A percentile compares a stretch with the other conserved stretches of the same genome.
These are phyloP conservation scores for Cettia cetti DNA, from an alignment of 2,113 vertebrate species.

Conservation along the genomic window DNA sequence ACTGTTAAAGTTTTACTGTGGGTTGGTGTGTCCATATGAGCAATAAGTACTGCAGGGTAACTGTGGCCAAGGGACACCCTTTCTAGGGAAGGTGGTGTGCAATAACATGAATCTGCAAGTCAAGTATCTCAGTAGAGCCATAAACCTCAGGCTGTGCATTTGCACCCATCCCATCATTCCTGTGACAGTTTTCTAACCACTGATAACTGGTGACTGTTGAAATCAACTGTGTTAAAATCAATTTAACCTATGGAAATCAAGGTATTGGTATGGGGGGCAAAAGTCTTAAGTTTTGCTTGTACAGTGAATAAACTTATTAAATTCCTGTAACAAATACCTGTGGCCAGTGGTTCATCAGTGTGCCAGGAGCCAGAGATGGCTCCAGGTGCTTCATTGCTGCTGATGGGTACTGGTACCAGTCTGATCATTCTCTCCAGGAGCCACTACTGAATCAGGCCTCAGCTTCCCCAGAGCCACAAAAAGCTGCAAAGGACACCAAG, in stretches of 20 bases:
- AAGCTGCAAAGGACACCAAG: neutral
- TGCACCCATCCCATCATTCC: accelerated
- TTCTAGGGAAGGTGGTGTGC: neutral
- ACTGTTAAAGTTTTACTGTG: accelerated
- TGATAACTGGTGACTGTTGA: neutral
- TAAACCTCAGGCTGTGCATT: neutral
- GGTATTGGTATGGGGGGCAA: accelerated
- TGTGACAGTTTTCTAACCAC: neutral
- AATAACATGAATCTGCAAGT: neutral
- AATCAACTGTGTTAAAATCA: neutral
- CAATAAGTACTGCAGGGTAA: neutral
- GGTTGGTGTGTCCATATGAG: accelerated
- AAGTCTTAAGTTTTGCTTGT: neutral
- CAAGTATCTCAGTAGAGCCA: neutral
- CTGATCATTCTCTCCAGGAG: neutral
- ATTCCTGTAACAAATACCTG: accelerated
- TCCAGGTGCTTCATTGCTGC: neutral
- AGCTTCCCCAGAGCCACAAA: accelerated
- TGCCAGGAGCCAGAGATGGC: neutral
- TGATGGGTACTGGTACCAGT: neutral
- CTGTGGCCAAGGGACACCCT: neutral
- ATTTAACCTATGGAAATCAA: neutral
- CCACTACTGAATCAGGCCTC: neutral
- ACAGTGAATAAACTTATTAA: neutral
- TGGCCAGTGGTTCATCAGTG: accelerated